These are phyloP conservation scores for Drosophila varians DNA, from an alignment of 1,140 invertebrate species.

Conservation along the genomic window DNA sequence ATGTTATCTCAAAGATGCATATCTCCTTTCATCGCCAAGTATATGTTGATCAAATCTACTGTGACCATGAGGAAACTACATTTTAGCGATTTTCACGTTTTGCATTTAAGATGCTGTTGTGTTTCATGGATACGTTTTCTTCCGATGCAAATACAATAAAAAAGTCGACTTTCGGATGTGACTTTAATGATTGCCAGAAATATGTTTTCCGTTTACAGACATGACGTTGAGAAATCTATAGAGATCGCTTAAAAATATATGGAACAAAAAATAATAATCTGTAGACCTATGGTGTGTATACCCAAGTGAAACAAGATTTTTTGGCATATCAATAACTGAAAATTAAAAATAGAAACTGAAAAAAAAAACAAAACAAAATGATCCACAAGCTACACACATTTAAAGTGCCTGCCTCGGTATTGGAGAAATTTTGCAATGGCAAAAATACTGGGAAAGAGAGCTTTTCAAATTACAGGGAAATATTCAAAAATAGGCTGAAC, in stretches of 20 bases:
- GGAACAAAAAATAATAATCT: slow-evolving; percentile 34
- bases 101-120: slow-evolving; percentile 2
- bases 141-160: slow-evolving; percentile 12
- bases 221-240: slow-evolving; percentile 61
- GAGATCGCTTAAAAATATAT: slow-evolving; percentile 21
- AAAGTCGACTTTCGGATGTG: slow-evolving; percentile 9
- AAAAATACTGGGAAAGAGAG: slow-evolving; percentile 62
- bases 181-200: slow-evolving; percentile 23
- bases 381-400: slow-evolving; percentile 21
- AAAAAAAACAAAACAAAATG: slow-evolving; percentile 54
- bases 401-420: slow-evolving; percentile 19
- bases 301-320: slow-evolving; percentile 55
- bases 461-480: slow-evolving; percentile 69
- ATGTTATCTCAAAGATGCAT: slow-evolving; percentile 1
- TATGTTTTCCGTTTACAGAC: slow-evolving; percentile 46
- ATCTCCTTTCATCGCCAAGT: not conserved
- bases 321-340: slow-evolving; percentile 82
- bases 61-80: slow-evolving; percentile 21
- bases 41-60: not conserved
- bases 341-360: slow-evolving; percentile 64
- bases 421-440: slow-evolving; percentile 45
- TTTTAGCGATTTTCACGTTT: slow-evolving; percentile 31
- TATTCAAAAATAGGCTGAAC: slow-evolving; percentile 52
- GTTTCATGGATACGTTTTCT: slow-evolving; percentile 23
- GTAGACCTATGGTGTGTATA: slow-evolving; percentile 42